Base-by-base conservation (phyloP, 2,888 invertebrate genomes). In the Stenurella melanura region DNA sequence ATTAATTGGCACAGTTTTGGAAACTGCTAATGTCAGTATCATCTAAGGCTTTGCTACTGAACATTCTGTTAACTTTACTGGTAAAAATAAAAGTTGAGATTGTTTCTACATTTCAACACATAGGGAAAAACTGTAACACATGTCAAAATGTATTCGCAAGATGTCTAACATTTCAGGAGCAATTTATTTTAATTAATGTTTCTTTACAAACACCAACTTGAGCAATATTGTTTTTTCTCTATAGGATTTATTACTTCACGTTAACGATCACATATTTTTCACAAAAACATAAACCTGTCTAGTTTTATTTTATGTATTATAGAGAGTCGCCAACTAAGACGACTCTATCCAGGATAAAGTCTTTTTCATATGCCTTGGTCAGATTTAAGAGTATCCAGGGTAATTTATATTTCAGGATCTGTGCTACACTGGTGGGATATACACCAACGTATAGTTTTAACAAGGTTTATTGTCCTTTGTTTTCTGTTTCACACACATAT, bases 291-390 rank as follows among this genome's bases (percentile, higher is more conserved):
- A 50, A 50, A 50, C 12, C 50, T 50, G 15, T 50, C 50, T 50
- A 0, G n/a, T 50, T 50, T 50, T 50, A 3, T 2, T 50, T 50
- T 50, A 50, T 50, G n/a, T 50, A n/a, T 15, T 50, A 50, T 50
- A 50, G n/a, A 42, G 42, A 50, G 50, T n/a, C n/a, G 15, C 50
- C n/a, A 50, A 17, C 50, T 50, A 50, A 50, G 50, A 17, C 15
- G 50, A n/a, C 50, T 50, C n/a, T 50, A 21, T 21, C 58, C 58
- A 21, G 58, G 58, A 58, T 21, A 58, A 15, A 21, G 58, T 58
- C 58, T 11, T 21, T 58, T 58, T 58, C 18, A 58, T 58, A 19
- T 21, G 19, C 58, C 12, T 5, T 50, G 50, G n/a, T 50, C n/a
- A 50, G 50, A 50, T 21, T 21, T 58, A 21, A 58, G 58, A 11